Evolutionary conservation across 1,140 invertebrate species (phyloP).

Genomic region (Zaprionus camerounensis): DNA sequence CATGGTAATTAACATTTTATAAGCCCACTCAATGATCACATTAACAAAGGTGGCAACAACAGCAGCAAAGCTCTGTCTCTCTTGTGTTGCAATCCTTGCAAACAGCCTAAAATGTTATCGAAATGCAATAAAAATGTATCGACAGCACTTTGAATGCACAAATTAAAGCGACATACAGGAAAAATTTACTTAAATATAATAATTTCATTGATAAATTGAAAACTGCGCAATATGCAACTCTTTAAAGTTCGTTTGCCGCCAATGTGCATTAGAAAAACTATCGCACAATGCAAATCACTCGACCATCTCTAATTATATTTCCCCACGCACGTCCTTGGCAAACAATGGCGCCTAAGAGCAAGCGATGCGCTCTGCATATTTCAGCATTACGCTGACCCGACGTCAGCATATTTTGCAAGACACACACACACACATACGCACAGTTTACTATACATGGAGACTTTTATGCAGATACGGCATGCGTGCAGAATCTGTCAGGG

Average conservation of each 20-base stretch:
- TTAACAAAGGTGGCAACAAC: not conserved
- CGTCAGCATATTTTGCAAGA: constrained; percentile 28
- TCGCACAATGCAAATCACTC: constrained; percentile 1
- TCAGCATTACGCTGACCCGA: constrained; percentile 38
- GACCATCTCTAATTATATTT: constrained; percentile 38
- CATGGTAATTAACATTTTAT: not conserved
- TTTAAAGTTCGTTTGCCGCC: not conserved
- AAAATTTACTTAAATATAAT: not conserved
- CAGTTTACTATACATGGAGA: not conserved
- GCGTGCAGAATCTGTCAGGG: constrained; percentile 29
- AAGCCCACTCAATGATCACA: not conserved
- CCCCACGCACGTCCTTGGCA: constrained; percentile 15
- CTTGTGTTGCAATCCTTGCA: not conserved
- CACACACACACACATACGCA: constrained; percentile 20
- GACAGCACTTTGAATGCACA: not conserved
- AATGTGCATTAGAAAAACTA: not conserved
- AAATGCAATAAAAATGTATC: not conserved
- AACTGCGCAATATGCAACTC: not conserved
- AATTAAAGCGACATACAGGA: not conserved
- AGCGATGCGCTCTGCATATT: constrained; percentile 53
- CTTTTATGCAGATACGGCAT: not conserved
- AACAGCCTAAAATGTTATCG: not conserved
- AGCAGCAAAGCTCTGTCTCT: no score
- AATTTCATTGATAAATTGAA: not conserved
- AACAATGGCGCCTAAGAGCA: constrained; percentile 49